Evolutionary conservation across 30 jellyfish, hydroid and myxozoan species (phyloP).

Genomic region (Cassiopea andromeda): DNA sequence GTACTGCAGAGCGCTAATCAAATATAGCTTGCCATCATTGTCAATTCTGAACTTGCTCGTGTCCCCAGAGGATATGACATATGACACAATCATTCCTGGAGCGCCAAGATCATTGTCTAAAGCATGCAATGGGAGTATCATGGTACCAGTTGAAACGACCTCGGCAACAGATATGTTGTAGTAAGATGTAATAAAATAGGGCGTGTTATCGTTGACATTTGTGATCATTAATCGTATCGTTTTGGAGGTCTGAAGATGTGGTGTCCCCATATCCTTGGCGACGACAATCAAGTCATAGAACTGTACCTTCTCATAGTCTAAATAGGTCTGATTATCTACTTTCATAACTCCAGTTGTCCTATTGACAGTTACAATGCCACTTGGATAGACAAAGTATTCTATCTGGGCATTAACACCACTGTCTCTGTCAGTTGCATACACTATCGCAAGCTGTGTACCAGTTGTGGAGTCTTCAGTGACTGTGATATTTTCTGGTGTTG

Average conservation of each 20-base stretch:
- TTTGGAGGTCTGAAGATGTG: constrained; percentile 68
- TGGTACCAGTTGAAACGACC: constrained; percentile 64
- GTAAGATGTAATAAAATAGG: constrained; percentile 41
- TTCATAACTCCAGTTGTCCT: constrained; percentile 67
- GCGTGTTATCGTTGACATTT: constrained; percentile 86
- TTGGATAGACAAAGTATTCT: constrained; percentile 66
- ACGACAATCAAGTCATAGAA: constrained; percentile 56
- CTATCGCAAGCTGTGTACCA: constrained; percentile 76
- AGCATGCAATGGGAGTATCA: constrained; percentile 70
- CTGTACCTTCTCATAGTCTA: constrained; percentile 85
- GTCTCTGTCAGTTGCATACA: constrained; percentile 81
- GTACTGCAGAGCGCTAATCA: constrained; percentile 44
- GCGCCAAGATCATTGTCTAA: constrained; percentile 77
- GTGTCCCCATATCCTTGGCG: constrained; percentile 86
- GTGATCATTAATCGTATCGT: constrained; percentile 38
- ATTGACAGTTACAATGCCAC: constrained; percentile 70
- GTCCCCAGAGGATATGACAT: constrained; percentile 69
- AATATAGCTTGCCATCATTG: constrained; percentile 59
- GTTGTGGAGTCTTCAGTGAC: constrained; percentile 70
- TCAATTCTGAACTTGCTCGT: constrained; percentile 72
- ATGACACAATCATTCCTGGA: constrained; percentile 66
- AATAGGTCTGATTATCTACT: constrained; percentile 27
- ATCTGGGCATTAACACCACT: constrained; percentile 59
- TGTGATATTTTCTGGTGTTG: constrained; percentile 47
- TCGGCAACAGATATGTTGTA: constrained; percentile 76